Evolutionary conservation across 2,888 invertebrate species (phyloP).

Genomic region (Drosophila tripunctata): DNA sequence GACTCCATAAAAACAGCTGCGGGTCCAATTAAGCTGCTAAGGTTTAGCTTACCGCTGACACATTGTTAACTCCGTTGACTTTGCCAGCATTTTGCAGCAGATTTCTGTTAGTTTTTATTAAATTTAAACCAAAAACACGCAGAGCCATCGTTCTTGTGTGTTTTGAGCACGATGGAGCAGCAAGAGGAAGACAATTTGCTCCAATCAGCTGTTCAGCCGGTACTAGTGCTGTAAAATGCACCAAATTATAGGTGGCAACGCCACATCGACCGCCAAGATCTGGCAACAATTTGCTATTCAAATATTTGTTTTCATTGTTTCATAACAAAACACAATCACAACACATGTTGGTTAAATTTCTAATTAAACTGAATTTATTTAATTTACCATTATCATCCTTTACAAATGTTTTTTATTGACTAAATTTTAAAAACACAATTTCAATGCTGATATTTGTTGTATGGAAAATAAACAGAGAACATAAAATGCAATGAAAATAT

Average conservation of each 20-base stretch:
- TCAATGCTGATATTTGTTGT: slow-evolving; percentile 72
- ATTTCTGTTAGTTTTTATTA: slow-evolving; percentile 77
- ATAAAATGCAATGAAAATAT: slow-evolving; percentile 65
- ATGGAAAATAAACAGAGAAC: slow-evolving; percentile 60
- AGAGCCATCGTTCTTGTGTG: slow-evolving; percentile 61
- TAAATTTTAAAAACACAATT: slow-evolving; percentile 63
- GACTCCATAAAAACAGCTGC: no score
- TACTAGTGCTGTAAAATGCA: slow-evolving; percentile 13
- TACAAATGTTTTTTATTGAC: slow-evolving; percentile 73
- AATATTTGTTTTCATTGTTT: not conserved
- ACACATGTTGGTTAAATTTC: not conserved
- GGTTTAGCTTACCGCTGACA: slow-evolving; percentile 48
- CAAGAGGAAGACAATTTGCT: slow-evolving; percentile 29
- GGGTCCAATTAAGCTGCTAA: not conserved
- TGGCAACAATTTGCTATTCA: not conserved
- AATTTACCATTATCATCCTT: slow-evolving; percentile 57
- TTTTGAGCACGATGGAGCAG: slow-evolving; percentile 19
- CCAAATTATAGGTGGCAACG: slow-evolving; percentile 30
- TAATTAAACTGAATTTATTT: slow-evolving; percentile 8
- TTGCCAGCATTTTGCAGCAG: slow-evolving; percentile 64
- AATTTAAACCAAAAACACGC: slow-evolving; percentile 77
- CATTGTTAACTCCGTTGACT: slow-evolving; percentile 23
- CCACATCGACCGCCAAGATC: not conserved
- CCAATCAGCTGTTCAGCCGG: slow-evolving; percentile 48
- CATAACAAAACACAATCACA: slow-evolving; percentile 1